Evolutionary conservation across 37 sponge, comb jelly and placozoan species (phyloP), one percentile per base, ranked within the genome.

Genomic region (Spongilla lacustris): DNA sequence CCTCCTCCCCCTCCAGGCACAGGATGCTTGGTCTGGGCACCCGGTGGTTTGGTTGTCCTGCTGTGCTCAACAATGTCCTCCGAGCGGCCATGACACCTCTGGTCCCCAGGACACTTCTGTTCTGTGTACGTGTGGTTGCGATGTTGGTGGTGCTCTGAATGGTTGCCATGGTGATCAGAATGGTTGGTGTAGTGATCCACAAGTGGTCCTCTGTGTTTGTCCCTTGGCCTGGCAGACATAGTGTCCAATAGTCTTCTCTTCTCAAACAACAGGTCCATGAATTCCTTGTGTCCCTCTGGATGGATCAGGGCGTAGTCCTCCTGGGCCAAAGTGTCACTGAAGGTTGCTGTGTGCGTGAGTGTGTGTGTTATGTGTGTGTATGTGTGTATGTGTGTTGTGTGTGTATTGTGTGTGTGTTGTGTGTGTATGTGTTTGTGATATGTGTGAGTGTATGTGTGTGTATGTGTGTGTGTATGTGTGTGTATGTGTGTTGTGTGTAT

Each of bases 221-320:
- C 77, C 36, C 24, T 4, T 38, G 29, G 49, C 24, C 5, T 29
- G 14, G 41, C 81, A 35, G 79, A 66, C 27, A 36, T 66, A 0
- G 35, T 22, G 30, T 90, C 86, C 36, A 84, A 46, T 10, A 84
- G 73, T 33, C 79, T 71, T 0, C 90, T 66, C 68, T 85, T 85
- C 81, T 90, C 86, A 37, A 90, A 77, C 67, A 90, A 73, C 41
- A 90, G 36, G 68, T 85, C 90, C 85, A 90, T 81, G 67, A 90
- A 90, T 46, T 85, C 81, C 31, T 36, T 41, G 66, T 83, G 84
- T 69, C 71, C 69, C 29, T 81, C 87, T 0, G 87, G 79, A 50
- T 86, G 87, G 8, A 86, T 68, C 32, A 86, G 72, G 2, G 38
- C 67, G 48, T 73, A 80, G 74, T 86, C 87, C 8, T 79, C 80